Evolutionary conservation across 1,140 invertebrate genomes (phyloP), one percentile per base, ranked within the genome.

Genomic region (Musca vetustissima): DNA sequence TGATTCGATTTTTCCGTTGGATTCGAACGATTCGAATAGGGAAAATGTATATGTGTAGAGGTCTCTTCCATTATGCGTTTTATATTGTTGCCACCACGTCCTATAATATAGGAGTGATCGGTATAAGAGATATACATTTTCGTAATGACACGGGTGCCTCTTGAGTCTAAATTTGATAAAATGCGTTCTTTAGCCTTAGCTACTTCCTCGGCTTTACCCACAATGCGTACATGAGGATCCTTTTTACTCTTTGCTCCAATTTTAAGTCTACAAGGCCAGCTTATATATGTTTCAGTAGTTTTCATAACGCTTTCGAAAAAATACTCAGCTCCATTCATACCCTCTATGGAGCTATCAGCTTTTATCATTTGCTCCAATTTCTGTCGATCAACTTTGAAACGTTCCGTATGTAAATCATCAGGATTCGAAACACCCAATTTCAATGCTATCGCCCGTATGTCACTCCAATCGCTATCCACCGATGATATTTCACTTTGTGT

Each of bases 71-170:
- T 98, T 25, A 99, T 95, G 68, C 91, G 88, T 81, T 97, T 97
- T 73, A 98, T 98, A 69, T 95, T 97, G 72, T 92, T 86, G n/a
- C 97, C 97, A 67, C 94, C 94, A 85, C 87, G 75, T 71, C 97
- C 97, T 81, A 99, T 99, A 67, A 99, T 97, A 81, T 98, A 96
- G 3, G 96, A 98, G 84, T 99, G 97, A 80, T 98, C 95, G 13
- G 95, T 97, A 83, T 97, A 98, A 72, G 96, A 96, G 36, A 99
- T 94, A 83, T 99, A 96, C 86, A 99, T 91, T 85, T 99, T 99
- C 89, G 99, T 90, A 25, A 95, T 98, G 53, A 98, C 95, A 70
- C 95, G 87, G 79, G 94, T 94, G 79, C 90, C 92, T 85, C 92
- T 91, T 52, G 92, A 95, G 81, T 96, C 93, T 72, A 98, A 87